Evolutionary conservation across 2,113 vertebrate species (phyloP).

Genomic region (Arenaria interpres): DNA sequence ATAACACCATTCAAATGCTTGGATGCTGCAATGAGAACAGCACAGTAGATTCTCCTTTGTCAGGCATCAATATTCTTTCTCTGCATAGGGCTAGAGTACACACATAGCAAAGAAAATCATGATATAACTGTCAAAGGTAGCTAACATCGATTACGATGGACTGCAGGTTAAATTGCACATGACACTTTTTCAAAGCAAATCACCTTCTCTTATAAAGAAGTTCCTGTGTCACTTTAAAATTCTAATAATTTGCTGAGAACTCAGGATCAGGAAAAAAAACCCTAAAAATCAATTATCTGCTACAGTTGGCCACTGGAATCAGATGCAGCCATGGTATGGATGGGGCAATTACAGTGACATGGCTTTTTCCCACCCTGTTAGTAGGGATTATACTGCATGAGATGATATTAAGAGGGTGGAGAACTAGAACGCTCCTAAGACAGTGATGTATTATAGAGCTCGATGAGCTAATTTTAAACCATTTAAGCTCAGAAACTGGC

Average conservation of each 20-base stretch:
- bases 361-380: neutral
- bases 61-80: neutral
- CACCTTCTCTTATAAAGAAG: neutral
- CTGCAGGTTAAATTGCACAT: neutral
- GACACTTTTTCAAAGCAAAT: neutral
- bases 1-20: neutral
- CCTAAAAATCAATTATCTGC: neutral
- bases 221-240: neutral
- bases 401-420: conserved; percentile 11
- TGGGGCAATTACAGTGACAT: neutral
- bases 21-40: neutral
- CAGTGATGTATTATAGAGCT: conserved; percentile 18
- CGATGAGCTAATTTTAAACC: conserved; percentile 36
- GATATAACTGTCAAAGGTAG: neutral
- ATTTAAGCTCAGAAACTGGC: conserved; percentile 40
- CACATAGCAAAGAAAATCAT: neutral
- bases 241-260: neutral
- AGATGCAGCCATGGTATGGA: neutral
- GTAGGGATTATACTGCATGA: neutral
- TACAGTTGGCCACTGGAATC: neutral
- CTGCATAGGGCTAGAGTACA: neutral
- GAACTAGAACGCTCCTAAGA: neutral
- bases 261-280: neutral
- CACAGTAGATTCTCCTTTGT: neutral
- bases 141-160: neutral